phyloP scores from a whole-genome alignment of 2,797 vertebrate genomes.

The Percopsis omiscomaycus region DNA sequence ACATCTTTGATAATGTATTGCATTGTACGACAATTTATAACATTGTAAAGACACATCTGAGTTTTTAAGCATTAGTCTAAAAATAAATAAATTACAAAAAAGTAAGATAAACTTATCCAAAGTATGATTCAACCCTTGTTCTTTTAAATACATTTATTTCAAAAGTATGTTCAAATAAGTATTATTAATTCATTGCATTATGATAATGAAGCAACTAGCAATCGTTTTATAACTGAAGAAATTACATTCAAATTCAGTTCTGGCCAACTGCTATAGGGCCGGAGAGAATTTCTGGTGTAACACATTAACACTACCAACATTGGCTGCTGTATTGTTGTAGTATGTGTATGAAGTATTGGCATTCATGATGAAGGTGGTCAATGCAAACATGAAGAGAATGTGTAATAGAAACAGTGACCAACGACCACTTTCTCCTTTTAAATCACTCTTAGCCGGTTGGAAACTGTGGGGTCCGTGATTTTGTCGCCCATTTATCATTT shows the following conservation, averaged over 20 bases:
- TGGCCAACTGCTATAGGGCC: not conserved
- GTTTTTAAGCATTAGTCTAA: no score
- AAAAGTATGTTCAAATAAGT: no score
- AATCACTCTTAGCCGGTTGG: slow-evolving; percentile 46
- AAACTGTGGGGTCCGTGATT: slow-evolving; percentile 25
- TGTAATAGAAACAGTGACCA: slow-evolving; percentile 70
- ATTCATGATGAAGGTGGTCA: slow-evolving; percentile 45
- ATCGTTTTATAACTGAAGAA: slow-evolving; percentile 1
- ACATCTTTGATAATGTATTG: not conserved
- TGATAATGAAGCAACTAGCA: not conserved
- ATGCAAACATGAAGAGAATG: slow-evolving; percentile 60
- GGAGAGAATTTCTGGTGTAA: not conserved
- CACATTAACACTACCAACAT: not conserved
- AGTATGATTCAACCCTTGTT: slow-evolving; percentile 1
- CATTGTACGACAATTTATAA: not conserved
- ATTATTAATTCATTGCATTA: no score
- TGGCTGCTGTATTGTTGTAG: not conserved
- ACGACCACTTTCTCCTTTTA: slow-evolving; percentile 57
- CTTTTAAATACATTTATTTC: no score
- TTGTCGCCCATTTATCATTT: slow-evolving; percentile 22
- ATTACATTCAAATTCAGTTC: not conserved
- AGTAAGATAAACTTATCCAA: slow-evolving; percentile 8
- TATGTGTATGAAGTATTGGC: slow-evolving; percentile 25
- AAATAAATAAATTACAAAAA: not conserved
- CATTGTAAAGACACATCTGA: not conserved